phyloP scores from a whole-genome alignment of 2,888 invertebrate species.

The Synergus laeviventris region DNA sequence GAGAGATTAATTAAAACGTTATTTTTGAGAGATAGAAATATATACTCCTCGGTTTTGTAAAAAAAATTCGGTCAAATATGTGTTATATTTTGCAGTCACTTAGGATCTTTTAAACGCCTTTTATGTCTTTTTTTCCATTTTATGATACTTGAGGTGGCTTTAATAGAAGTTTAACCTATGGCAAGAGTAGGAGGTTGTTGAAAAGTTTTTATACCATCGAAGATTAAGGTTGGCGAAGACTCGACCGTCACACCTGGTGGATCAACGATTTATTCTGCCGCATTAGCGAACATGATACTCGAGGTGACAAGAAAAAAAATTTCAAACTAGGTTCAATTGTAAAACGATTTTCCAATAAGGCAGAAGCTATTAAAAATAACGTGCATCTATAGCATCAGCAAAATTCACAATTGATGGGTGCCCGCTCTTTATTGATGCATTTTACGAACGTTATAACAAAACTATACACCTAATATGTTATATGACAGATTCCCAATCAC shows the following conservation, averaged over 20 bases:
- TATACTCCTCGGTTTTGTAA: neutral
- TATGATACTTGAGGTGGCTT: neutral
- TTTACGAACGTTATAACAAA: slow-evolving; percentile 13
- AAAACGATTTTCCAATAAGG: slow-evolving; percentile 27
- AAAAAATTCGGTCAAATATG: neutral
- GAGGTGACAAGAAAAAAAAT: slow-evolving; percentile 28
- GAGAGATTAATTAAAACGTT: neutral
- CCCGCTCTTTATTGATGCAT: neutral
- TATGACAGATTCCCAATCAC: neutral
- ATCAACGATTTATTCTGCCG: slow-evolving; percentile 65
- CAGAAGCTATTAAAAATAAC: slow-evolving; percentile 21
- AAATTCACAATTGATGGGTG: slow-evolving; percentile 33
- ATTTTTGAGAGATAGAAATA: too few relatives aligned
- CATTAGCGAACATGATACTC: slow-evolving; percentile 41
- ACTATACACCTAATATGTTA: slow-evolving; percentile 11
- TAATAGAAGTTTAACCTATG: neutral
- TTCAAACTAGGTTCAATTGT: slow-evolving; percentile 23
- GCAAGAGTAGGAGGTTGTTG: neutral
- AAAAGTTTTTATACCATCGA: slow-evolving; percentile 29
- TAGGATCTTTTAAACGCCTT: neutral
- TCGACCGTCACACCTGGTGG: slow-evolving; percentile 57
- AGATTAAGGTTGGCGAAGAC: slow-evolving; percentile 55
- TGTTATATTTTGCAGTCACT: neutral
- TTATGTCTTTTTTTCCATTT: slow-evolving; percentile 2
- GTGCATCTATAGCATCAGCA: neutral